Evolutionary conservation across 2,797 vertebrate genomes (phyloP), one percentile per base, ranked within the genome.

Genomic region (Anableps anableps): DNA sequence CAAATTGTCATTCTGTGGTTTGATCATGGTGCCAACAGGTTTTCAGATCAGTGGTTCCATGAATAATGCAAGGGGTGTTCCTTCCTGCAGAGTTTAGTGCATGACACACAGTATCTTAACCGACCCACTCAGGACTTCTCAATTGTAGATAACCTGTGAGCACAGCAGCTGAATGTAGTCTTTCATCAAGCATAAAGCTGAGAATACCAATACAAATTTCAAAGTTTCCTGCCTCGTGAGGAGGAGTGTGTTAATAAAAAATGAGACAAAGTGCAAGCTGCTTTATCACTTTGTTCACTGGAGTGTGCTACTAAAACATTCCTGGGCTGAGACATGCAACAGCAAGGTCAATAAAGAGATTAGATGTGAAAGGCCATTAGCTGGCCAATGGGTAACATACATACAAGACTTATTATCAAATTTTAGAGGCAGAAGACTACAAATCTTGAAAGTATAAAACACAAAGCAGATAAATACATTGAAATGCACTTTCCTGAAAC

Each of bases 21-120:
- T 74, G 72, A 81, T 73, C 66, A 72, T 51, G 60, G 72, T 21
- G n/a, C 79, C 64, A 64, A 77, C 47, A 77, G 68, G 45, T 81
- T 85, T 85, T 41, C 45, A 68, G 73, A 80, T 83, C 74, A 83
- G 72, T 62, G 76, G 80, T 74, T 73, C 38, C 26, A 88, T 89
- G 83, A 87, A 92, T 90, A 89, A 92, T 89, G 82, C 86, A 86
- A 76, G 50, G 2, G 31, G 2, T 53, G 80, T 71, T 79, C 78
- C 26, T 0, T 48, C 55, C 81, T 76, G 64, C 66, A 70, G 60
- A 72, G 66, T 84, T 76, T 78, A 76, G 45, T 73, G 50, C 75
- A 80, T 82, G 84, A 85, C 78, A 70, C 48, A 38, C 51, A 48
- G 72, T 83, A 89, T 89, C 83, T 84, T 74, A 47, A 71, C 34